phyloP scores from a whole-genome alignment of 2,113 vertebrate genomes.

The Pteronura brasiliensis region DNA sequence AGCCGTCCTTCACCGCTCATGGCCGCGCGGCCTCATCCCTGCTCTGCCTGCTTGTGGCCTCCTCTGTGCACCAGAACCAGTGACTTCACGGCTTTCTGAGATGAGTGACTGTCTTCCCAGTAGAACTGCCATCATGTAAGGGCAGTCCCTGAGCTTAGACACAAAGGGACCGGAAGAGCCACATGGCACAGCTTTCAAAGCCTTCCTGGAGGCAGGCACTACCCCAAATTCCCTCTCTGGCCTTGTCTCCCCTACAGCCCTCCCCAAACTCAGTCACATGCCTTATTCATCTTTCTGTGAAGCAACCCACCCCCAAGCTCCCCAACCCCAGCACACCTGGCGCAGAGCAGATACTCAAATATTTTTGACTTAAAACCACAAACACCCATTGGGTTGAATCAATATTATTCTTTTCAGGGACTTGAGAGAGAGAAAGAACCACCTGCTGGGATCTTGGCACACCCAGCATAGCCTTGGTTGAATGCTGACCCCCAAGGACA shows the following conservation, averaged over 20 bases:
- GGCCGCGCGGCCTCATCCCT: background rate
- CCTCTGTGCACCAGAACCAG: background rate
- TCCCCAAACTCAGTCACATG: background rate
- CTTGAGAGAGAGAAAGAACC: background rate
- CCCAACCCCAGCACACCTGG: background rate
- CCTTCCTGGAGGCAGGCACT: background rate
- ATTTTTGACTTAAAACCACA: slow-evolving; percentile 4
- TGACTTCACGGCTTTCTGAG: background rate
- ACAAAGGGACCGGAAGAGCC: background rate
- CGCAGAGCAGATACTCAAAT: background rate
- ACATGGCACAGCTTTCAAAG: background rate
- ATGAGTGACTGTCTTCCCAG: background rate
- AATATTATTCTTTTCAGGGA: slow-evolving; percentile 8
- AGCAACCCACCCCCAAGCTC: no score
- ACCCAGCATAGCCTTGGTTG: background rate
- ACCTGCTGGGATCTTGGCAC: background rate
- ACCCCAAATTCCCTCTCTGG: background rate
- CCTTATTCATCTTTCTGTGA: background rate
- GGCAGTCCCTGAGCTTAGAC: background rate
- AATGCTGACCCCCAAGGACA: background rate
- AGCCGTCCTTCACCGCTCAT: background rate
- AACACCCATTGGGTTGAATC: background rate
- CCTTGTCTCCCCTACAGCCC: background rate
- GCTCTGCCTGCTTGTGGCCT: background rate
- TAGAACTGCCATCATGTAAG: rapidly evolving